Evolutionary conservation across 1,140 invertebrate genomes (phyloP), one percentile per base, ranked within the genome.

Genomic region (Whitmania pigra): DNA sequence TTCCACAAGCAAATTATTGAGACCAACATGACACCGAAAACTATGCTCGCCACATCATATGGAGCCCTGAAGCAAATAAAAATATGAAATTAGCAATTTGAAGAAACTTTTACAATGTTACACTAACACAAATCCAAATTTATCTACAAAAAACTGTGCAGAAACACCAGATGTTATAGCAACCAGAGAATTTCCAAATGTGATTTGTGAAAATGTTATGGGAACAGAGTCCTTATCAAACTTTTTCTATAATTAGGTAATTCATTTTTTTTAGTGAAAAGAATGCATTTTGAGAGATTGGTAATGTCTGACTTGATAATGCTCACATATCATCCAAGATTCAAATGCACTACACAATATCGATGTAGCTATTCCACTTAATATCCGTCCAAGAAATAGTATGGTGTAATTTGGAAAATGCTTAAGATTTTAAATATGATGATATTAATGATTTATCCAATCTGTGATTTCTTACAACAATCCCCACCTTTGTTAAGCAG

Each of bases 301-400:
- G 15, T 49, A 49, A 15, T 49, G 43, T 13, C 69, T 53, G 9
- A 85, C 84, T 75, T 87, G 85, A 31, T 86, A 80, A 75, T 89
- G 88, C 77, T 89, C 87, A 78, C 85, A 86, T 13, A 89, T 82
- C 75, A 87, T 84, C 88, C 88, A 89, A 0, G 88, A 87, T 80
- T 89, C 88, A 79, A 89, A 89, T 5, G 87, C 86, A 53, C 87
- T 88, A 78, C 87, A 89, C 0, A 89, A 78, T 73, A 89, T 88
- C 0, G 87, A 88, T 3, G 88, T 89, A 0, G 88, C 86, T 74
- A 88, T 85, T 7, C 88, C 88, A 53, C 88, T 87, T 53, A 88
- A 81, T n/a, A 89, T 77, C 22, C 88, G 81, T 11, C 87, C 87
- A 57, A 86, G 22, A 77, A 88, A 79, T 53, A 85, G 74, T n/a